A percentile compares a stretch with the other conserved stretches of the same genome.
phyloP scores from a whole-genome alignment of 1,140 invertebrate genomes.

The Drosophila ananassae region DNA sequence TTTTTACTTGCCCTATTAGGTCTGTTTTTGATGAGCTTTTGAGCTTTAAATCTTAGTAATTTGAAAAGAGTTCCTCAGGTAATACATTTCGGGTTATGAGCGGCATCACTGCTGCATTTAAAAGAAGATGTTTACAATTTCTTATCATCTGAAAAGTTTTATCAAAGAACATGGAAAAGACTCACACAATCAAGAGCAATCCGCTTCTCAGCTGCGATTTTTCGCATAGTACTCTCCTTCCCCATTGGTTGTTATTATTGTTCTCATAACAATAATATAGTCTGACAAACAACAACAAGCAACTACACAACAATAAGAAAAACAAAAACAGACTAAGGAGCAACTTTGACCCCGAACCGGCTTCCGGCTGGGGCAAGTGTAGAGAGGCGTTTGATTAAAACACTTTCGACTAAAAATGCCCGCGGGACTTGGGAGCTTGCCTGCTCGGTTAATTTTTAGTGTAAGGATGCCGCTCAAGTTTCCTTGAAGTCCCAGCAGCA shows the following conservation, averaged over 20 bases:
- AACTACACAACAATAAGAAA: slow-evolving; percentile 39
- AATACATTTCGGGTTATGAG: too few species aligned
- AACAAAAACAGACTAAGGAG: background rate
- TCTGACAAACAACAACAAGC: slow-evolving; percentile 38
- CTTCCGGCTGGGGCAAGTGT: slow-evolving; percentile 38
- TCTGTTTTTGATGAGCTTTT: background rate
- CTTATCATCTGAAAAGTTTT: background rate
- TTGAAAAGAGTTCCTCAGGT: too few species aligned
- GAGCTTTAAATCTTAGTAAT: too few species aligned
- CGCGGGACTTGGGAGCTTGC: slow-evolving; percentile 42
- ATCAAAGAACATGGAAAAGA: too few species aligned
- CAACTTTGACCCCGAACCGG: slow-evolving; percentile 34
- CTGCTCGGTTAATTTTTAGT: slow-evolving; percentile 71
- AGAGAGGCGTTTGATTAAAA: slow-evolving; percentile 66
- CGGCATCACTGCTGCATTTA: too few species aligned
- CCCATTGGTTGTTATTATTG: slow-evolving; percentile 28
- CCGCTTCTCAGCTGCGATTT: slow-evolving; percentile 29
- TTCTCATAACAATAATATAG: slow-evolving; percentile 40
- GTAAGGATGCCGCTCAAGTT: slow-evolving; percentile 23
- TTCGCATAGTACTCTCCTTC: slow-evolving; percentile 25
- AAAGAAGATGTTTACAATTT: background rate
- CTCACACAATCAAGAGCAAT: background rate
- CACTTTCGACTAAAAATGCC: slow-evolving; percentile 72
- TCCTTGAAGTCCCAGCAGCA: slow-evolving; percentile 29
- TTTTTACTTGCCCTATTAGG: background rate